Conservation (phyloP, 2,888 invertebrate species). For the Ctena decussata region DNA sequence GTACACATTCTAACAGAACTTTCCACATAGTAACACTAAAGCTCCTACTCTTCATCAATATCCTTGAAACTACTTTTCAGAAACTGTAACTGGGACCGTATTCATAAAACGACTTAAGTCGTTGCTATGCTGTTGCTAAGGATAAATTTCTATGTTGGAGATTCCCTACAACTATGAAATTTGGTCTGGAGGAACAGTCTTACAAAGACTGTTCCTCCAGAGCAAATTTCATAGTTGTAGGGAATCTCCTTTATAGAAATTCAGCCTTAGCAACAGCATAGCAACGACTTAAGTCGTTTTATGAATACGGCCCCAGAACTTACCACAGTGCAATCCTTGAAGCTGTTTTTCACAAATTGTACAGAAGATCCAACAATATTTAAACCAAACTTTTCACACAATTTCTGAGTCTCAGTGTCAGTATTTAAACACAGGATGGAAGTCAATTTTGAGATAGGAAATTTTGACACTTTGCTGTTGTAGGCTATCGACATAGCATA, state of each 20-base stretch:
- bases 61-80: background rate
- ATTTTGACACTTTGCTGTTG: constrained; percentile 71
- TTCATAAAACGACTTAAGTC: background rate
- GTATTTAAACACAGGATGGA: constrained; percentile 50
- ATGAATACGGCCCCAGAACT: background rate
- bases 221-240: too few relatives aligned
- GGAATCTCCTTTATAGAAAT: too few relatives aligned
- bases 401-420: constrained; percentile 49
- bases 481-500: constrained; percentile 70
- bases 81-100: background rate
- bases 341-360: constrained; percentile 45
- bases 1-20: too few relatives aligned
- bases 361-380: constrained; percentile 19
- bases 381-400: constrained; percentile 48
- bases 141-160: background rate
- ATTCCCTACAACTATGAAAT: background rate
- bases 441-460: constrained; percentile 62
- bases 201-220: too few relatives aligned
- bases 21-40: too few relatives aligned
- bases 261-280: background rate
- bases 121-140: background rate
- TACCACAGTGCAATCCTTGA: constrained; percentile 40
- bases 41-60: background rate
- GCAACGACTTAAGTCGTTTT: background rate
- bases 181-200: too few relatives aligned